Conservation (phyloP, 2,888 invertebrate genomes). For the Acleris emargana region DNA sequence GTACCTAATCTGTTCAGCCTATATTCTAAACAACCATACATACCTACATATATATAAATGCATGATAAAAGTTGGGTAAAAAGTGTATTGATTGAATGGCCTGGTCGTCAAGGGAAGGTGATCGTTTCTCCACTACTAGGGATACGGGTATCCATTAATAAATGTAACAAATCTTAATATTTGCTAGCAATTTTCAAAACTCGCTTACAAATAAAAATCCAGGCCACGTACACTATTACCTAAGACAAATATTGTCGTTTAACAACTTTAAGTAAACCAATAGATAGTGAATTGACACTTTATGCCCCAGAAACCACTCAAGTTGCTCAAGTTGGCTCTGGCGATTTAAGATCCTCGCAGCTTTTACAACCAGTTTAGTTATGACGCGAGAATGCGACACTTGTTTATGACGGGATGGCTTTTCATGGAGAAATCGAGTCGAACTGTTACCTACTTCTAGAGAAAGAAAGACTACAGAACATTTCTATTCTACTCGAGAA, state of each 20-base stretch:
- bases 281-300: slow-evolving; percentile 1
- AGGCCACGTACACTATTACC: not conserved
- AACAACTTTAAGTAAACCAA: not conserved
- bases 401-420: slow-evolving; percentile 11
- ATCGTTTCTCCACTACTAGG: too few relatives aligned
- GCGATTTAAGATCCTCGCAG: slow-evolving; percentile 8
- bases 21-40: too few relatives aligned
- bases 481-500: too few relatives aligned
- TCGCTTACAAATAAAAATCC: not conserved
- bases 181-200: too few relatives aligned
- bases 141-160: too few relatives aligned
- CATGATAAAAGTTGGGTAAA: too few relatives aligned
- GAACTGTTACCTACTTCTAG: not conserved
- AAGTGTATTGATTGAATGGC: too few relatives aligned
- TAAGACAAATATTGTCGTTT: not conserved
- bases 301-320: not conserved
- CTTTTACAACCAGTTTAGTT: slow-evolving; percentile 27
- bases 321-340: slow-evolving; percentile 4
- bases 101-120: too few relatives aligned
- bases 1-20: too few relatives aligned
- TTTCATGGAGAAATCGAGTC: slow-evolving; percentile 24
- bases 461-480: not conserved
- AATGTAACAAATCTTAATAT: too few relatives aligned
- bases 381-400: not conserved
- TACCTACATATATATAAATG: too few relatives aligned